Base-by-base conservation (phyloP, 2,797 vertebrate genomes). In the Coracias cyanogaster region DNA sequence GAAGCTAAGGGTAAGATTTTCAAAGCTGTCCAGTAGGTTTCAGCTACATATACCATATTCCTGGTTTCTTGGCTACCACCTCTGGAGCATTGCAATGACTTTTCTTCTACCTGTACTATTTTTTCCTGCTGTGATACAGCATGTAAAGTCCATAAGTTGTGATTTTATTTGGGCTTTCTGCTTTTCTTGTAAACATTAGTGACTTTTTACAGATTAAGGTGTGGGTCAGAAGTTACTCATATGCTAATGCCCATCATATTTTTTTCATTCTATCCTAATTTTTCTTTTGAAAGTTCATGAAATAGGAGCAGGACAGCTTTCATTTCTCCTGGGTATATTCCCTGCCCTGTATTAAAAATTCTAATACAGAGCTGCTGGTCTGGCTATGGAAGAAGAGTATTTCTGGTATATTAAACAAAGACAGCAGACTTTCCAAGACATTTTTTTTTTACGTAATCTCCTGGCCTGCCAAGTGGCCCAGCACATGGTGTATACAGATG, bases 401-500 rank as follows among this genome's bases (percentile, higher is more conserved):
- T 97, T 97, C 93, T 96, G 73, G 73, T 84, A 51, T 33, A 90
- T 90, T 92, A 94, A 96, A 95, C 93, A 96, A 97, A 96, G 97
- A 81, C 89, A 41, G 76, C 3, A 52, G 86, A 94, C 41, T 83
- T 95, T 93, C 91, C 93, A 96, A 90, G 83, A 39, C 20, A 39
- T 65, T 92, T 55, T 61, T 88, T 88, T 87, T 96, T 95, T 93
- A 89, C 20, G 21, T 94, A 96, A 97, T 95, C 82, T 96, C 88
- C 69, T 92, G 39, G 88, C 73, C 96, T 97, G 95, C 96, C 96
- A 96, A 96, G 88, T 92, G 92, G 89, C 94, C 83, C 51, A 94
- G 94, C 97, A 96, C 97, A 95, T 96, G 97, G 94, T 93, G 78
- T 92, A 95, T 90, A 85, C 93, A 97, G 95, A 97, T 90, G 85